phyloP scores from a whole-genome alignment of 2,113 vertebrate species.

The Chlamydotis undulata region DNA sequence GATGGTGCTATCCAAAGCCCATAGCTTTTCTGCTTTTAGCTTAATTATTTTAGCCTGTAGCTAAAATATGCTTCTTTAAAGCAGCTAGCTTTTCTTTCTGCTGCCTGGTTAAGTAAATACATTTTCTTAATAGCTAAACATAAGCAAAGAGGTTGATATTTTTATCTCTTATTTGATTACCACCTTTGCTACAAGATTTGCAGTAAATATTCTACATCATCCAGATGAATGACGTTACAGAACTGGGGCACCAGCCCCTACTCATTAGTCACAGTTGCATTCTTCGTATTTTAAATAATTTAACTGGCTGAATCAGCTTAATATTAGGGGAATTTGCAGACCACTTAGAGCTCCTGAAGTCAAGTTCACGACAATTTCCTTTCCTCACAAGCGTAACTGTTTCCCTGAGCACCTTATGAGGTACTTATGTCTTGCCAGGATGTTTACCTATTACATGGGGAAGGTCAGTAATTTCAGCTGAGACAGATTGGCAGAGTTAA shows the following conservation, averaged over 20 bases:
- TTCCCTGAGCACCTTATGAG: neutral
- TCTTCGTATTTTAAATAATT: neutral
- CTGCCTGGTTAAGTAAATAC: neutral
- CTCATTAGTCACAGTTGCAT: neutral
- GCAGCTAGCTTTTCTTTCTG: neutral
- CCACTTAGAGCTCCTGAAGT: neutral
- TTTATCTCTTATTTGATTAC: neutral
- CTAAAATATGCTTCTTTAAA: neutral
- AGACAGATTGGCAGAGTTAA: constrained; percentile 8
- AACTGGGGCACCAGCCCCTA: neutral
- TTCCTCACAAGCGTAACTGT: neutral
- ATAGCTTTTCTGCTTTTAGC: neutral
- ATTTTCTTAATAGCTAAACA: neutral
- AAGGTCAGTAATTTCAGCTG: constrained; percentile 20
- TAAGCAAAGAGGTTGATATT: neutral
- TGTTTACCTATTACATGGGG: neutral
- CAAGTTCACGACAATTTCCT: neutral
- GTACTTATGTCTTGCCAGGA: neutral
- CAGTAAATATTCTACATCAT: neutral
- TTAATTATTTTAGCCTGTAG: neutral
- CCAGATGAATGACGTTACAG: neutral
- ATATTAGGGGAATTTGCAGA: neutral
- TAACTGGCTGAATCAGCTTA: neutral
- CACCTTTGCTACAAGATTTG: neutral
- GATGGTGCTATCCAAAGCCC: neutral